Evolutionary conservation across 2,888 invertebrate species (phyloP).

Genomic region (Ptychoptera albimana): DNA sequence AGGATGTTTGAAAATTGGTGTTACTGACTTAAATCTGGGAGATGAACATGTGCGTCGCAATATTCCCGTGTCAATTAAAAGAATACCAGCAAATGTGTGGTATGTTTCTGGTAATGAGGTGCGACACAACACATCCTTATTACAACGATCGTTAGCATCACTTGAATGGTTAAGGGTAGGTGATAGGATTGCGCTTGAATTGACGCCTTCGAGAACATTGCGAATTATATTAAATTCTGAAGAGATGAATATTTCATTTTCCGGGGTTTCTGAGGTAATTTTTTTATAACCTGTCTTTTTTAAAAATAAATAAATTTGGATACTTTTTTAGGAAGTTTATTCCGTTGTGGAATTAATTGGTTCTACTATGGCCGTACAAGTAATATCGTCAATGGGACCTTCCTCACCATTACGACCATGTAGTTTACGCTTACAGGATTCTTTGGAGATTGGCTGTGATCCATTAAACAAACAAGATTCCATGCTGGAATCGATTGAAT

Average conservation of each 20-base stretch:
- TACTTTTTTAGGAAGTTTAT: constrained; percentile 48
- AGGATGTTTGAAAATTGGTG: constrained; percentile 64
- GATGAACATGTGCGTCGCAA: constrained; percentile 46
- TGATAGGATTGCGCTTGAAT: constrained; percentile 60
- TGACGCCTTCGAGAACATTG: constrained; percentile 50
- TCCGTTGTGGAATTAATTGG: constrained; percentile 74
- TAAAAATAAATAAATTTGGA: constrained; percentile 13
- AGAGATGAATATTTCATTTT: constrained; percentile 57
- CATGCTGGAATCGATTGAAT: constrained; percentile 30
- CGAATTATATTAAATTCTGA: constrained; percentile 69
- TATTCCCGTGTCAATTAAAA: constrained; percentile 45
- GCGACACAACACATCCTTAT: constrained; percentile 43
- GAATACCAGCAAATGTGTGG: constrained; percentile 45
- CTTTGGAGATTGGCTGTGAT: constrained; percentile 42
- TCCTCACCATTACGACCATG: constrained; percentile 31
- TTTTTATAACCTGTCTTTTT: not conserved
- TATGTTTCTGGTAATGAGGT: constrained; percentile 43
- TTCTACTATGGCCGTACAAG: constrained; percentile 56
- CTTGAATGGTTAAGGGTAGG: constrained; percentile 70
- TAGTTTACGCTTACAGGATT: constrained; percentile 38
- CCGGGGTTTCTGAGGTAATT: constrained; percentile 59
- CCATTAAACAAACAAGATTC: constrained; percentile 33
- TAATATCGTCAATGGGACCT: constrained; percentile 46
- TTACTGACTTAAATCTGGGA: constrained; percentile 51
- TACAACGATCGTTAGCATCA: constrained; percentile 46